Evolutionary conservation across 2,888 invertebrate genomes (phyloP), one percentile per base, ranked within the genome.

Genomic region (Agrotis segetum): DNA sequence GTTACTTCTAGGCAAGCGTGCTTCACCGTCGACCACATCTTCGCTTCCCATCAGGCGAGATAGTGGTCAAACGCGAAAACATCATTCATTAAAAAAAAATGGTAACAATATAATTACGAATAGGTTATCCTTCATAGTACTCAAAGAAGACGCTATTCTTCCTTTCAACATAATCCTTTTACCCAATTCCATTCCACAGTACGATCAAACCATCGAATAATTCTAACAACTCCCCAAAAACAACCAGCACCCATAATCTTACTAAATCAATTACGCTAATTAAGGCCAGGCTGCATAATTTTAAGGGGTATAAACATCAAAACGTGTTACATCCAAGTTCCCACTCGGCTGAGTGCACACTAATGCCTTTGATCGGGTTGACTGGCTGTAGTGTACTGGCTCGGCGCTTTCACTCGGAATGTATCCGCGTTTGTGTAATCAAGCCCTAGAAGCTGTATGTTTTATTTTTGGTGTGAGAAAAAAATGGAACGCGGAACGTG

Each of bases 321-420:
- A 83, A 79, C 79, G 63, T 50, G 71, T 79, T 79, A 83, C 63
- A 77, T 73, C 50, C 64, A 71, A 67, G 71, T 71, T 77, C 71
- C 53, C 59, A 68, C 61, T 66, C 71, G 56, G 75, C 70, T 75
- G 73, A 63, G 72, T 73, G 79, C 71, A 74, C 67, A 76, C 73
- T 77, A 80, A 79, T 77, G 71, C 69, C 82, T 85, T 85, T 84
- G 85, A 82, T 85, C 86, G 71, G 69, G 76, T 67, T 68, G 82
- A 80, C 81, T 84, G 79, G 67, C 71, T 82, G 74, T 71, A 68
- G 55, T 69, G 72, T 56, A 83, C 56, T 71, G 72, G 80, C 74
- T 66, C 71, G 67, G 81, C 70, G 56, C 74, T 78, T 59, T 70
- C 74, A 69, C 73, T 70, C 62, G 67, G 63, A 63, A 73, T 65